Conservation (phyloP, 2,888 invertebrate species). For the Eristalis pertinax region DNA sequence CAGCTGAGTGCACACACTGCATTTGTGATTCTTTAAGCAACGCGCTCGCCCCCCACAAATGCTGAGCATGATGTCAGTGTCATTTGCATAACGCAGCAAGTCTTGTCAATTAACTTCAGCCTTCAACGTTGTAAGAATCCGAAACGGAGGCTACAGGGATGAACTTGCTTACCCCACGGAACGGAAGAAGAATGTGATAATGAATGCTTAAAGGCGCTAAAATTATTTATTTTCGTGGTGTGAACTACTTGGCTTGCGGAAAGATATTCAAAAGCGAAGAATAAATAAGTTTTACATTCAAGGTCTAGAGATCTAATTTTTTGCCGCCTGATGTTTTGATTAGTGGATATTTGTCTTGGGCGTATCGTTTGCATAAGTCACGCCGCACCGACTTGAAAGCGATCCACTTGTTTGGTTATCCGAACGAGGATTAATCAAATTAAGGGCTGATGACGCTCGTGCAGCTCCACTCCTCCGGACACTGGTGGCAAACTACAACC, state of each 20-base stretch:
- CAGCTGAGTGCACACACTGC: background rate
- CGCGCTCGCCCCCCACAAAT: background rate
- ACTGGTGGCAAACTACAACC: background rate
- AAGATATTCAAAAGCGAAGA: background rate
- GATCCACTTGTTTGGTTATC: too few relatives aligned
- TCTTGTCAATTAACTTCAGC: background rate
- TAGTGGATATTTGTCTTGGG: background rate
- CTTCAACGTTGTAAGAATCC: background rate
- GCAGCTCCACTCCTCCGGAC: background rate
- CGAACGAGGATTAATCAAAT: background rate
- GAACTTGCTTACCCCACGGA: background rate
- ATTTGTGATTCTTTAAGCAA: background rate
- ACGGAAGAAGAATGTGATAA: constrained; percentile 22
- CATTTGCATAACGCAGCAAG: background rate
- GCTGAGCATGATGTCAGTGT: background rate
- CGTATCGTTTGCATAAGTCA: background rate
- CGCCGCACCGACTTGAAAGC: background rate
- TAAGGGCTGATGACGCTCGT: background rate
- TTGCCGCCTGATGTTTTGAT: background rate
- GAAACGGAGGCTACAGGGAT: background rate
- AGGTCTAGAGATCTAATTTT: constrained; percentile 6
- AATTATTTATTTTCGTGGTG: background rate
- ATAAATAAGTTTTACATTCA: constrained; percentile 18
- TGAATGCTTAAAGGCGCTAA: constrained; percentile 28
- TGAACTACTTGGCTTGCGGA: background rate